Percentiles rank a stretch among this genome's conserved stretches.
These are phyloP conservation scores for Oasisia sp. DNA, from an alignment of 2,888 invertebrate genomes.

Conservation along the genomic window DNA sequence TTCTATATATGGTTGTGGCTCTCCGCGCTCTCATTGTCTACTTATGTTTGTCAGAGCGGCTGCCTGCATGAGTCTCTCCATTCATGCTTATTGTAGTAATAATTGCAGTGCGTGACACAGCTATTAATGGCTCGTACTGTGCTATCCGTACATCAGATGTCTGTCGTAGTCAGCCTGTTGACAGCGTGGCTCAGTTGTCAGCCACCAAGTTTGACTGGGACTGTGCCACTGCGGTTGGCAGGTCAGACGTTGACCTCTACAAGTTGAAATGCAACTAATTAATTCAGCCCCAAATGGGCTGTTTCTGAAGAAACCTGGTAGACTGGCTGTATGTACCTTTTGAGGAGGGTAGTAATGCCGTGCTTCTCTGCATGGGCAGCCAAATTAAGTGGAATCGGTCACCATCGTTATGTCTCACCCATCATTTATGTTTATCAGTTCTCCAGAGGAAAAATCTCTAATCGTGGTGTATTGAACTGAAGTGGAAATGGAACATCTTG, in stretches of 20 bases:
- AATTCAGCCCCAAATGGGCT: neutral
- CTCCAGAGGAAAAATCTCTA: neutral
- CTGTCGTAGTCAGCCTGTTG: neutral
- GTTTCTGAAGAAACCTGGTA: neutral
- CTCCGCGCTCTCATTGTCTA: neutral
- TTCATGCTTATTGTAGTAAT: slow-evolving; percentile 1
- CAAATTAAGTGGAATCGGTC: neutral
- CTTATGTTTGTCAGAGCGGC: neutral
- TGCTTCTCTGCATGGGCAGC: neutral
- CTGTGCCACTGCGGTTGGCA: no score
- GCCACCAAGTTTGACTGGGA: neutral
- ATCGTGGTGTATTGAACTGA: neutral
- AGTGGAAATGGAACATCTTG: neutral
- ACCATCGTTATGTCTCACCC: neutral
- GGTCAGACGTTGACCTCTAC: neutral
- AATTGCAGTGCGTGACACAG: neutral
- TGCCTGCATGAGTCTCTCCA: slow-evolving; percentile 2
- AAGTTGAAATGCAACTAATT: neutral
- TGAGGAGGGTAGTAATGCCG: neutral
- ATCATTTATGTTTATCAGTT: neutral
- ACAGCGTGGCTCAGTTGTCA: neutral
- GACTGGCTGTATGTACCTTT: neutral
- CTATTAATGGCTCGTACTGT: neutral
- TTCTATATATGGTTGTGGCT: slow-evolving; percentile 10
- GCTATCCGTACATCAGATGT: neutral